Base-by-base conservation (phyloP, 2,797 vertebrate genomes). In the Merluccius polli region DNA sequence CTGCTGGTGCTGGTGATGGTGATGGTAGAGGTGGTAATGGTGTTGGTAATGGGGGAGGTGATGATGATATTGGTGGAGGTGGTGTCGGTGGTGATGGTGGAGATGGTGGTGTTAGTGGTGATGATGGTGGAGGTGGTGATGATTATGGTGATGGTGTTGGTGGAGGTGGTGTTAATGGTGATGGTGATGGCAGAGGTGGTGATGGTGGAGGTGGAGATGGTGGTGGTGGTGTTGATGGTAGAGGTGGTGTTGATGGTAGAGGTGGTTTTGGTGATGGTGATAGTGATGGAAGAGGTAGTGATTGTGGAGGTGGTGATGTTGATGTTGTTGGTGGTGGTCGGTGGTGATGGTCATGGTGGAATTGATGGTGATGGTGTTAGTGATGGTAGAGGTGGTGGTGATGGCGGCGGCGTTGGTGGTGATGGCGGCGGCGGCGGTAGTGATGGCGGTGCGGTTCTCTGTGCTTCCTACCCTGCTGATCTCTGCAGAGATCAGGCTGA, bases 401-500 rank as follows among this genome's bases (percentile, higher is more conserved):
- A 6, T 52, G 5, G 18, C 8, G 16, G 16, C 8, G 16, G 18
- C 4, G 48, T 18, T 52, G 48, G 18, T n/a, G 18, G 18, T 7
- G 48, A 5, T n/a, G 48, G 48, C 4, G 1, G 7, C 24, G 52
- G 21, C 8, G 21, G 1, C 3, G 52, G 18, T 18, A 21, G 44
- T 18, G 21, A n/a, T 6, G 44, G 44, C 6, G 7, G 52, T 10
- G 52, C 3, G 16, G 16, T 15, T 4, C 18, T 32, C 29, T 15
- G 10, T 31, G n/a, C 5, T 30, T 24, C n/a, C 31, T 81, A 93
- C 93, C 91, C 89, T 91, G 78, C 77, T 88, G 35, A 93, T 89
- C 80, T 95, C 91, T 0, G 86, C 88, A 70, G 94, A 90, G 78
- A 94, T 91, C 88, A 98, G 92, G 73, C 89, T 86, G 84, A 96